A percentile compares a stretch with the other conserved stretches of the same genome.
Evolutionary conservation across 2,113 vertebrate species (phyloP).

Genomic region (Ciconia stormi): DNA sequence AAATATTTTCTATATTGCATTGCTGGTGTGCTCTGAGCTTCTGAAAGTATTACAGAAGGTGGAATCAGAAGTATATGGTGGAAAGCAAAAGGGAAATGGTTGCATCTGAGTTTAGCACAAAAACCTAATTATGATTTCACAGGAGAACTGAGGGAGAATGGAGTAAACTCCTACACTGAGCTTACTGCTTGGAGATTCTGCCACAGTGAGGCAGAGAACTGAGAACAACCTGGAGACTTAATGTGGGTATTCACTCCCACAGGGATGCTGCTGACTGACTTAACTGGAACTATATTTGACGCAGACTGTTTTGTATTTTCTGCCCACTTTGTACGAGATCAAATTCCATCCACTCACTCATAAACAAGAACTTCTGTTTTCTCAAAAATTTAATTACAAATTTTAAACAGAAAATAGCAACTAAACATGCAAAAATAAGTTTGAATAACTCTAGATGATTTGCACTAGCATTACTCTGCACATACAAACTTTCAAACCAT

Average conservation of each 20-base stretch:
- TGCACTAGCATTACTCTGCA: neutral
- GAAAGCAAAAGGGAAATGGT: neutral
- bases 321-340: neutral
- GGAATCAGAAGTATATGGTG: neutral
- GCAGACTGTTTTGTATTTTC: neutral
- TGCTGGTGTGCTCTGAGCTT: neutral
- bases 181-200: constrained; percentile 1
- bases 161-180: constrained; percentile 33
- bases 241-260: constrained; percentile 14
- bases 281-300: constrained; percentile 3
- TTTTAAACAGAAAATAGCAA: neutral
- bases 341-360: neutral
- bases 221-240: constrained; percentile 14
- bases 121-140: neutral
- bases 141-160: neutral
- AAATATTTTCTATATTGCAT: neutral
- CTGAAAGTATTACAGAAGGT: neutral
- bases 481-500: neutral
- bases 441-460: neutral
- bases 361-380: neutral
- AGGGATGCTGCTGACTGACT: constrained; percentile 29
- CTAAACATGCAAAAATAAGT: neutral
- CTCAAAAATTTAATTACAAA: neutral
- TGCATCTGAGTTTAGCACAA: constrained; percentile 1
- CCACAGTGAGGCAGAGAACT: neutral